These are phyloP conservation scores for Xyliphius kryptos DNA, from an alignment of 2,113 vertebrate genomes.

Conservation along the genomic window DNA sequence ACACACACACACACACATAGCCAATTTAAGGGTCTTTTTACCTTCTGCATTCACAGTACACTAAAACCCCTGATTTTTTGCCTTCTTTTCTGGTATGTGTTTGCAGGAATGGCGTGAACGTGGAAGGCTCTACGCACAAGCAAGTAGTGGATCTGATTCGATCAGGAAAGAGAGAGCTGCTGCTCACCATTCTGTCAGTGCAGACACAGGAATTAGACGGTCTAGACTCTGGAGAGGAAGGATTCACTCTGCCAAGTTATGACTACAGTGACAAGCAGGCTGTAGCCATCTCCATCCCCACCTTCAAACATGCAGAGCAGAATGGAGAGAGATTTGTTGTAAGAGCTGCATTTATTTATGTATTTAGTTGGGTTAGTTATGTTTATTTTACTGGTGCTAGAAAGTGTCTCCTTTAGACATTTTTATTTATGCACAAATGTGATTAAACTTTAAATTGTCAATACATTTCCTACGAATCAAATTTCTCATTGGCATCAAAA, in stretches of 20 bases:
- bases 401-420: no score
- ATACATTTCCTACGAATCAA: no score
- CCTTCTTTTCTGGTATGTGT: no score
- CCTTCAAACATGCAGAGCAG: slow-evolving; percentile 95
- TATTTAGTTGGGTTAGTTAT: no score
- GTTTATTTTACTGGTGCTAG: no score
- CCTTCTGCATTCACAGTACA: no score
- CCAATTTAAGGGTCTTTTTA: no score
- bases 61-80: no score
- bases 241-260: slow-evolving; percentile 79
- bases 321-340: slow-evolving; percentile 96
- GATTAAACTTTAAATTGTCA: no score
- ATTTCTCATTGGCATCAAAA: no score
- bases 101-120: slow-evolving; percentile 84
- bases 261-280: slow-evolving; percentile 97
- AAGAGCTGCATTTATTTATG: slow-evolving; percentile 44
- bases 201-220: slow-evolving; percentile 86
- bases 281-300: slow-evolving; percentile 94
- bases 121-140: slow-evolving; percentile 95
- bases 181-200: slow-evolving; percentile 87
- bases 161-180: slow-evolving; percentile 85
- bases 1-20: no score
- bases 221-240: slow-evolving; percentile 86
- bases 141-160: slow-evolving; percentile 98
- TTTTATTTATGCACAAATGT: no score